Base-by-base conservation (phyloP, 2,113 vertebrate species). In the Embiotoca jacksoni region DNA sequence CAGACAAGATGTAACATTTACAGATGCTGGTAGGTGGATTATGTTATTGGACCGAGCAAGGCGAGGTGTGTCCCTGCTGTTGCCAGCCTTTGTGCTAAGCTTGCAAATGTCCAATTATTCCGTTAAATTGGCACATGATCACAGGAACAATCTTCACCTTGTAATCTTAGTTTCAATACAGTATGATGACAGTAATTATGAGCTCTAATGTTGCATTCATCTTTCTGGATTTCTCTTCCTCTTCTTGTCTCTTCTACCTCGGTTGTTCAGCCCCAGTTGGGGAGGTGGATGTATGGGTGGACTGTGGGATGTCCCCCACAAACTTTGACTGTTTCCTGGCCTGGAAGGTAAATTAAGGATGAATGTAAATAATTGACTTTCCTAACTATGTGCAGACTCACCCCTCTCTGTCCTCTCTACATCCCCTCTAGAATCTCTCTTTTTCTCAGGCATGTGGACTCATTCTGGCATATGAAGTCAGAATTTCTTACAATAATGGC, bases 301-400 rank as follows among this genome's bases (percentile, higher is more conserved):
- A 93, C 67, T 95, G 94, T 68, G 78, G 67, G 8, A 41, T 54
- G n/a, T 54, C 39, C 35, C 56, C 65, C 5, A 5, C 16, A n/a
- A 80, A 9, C 5, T 36, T 16, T n/a, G 49, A 80, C 33, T 95
- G 94, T 74, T 59, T 68, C 66, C 31, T 95, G 35, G 83, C 72
- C 1, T 95, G 94, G 94, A 95, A 94, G 92, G 95, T 95, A 88
- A 4, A 49, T 9, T n/a, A 31, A 72, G 7, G 15, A 41, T 63
- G 0, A 57, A 36, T 30, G 32, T 6, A 2, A 13, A 31, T 0
- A 52, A 23, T 23, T 23, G 1, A 4, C 31, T 72, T 6, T 56
- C 5, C 23, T 49, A 15, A 6, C 3, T 47, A 32, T 1, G 39
- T 33, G 7, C n/a, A 57, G 7, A 62, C 30, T 77, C 39, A 31